Percentiles rank a stretch among this genome's conserved stretches.
Conservation (phyloP, 1,140 invertebrate species). For the Pectinophora gossypiella region DNA sequence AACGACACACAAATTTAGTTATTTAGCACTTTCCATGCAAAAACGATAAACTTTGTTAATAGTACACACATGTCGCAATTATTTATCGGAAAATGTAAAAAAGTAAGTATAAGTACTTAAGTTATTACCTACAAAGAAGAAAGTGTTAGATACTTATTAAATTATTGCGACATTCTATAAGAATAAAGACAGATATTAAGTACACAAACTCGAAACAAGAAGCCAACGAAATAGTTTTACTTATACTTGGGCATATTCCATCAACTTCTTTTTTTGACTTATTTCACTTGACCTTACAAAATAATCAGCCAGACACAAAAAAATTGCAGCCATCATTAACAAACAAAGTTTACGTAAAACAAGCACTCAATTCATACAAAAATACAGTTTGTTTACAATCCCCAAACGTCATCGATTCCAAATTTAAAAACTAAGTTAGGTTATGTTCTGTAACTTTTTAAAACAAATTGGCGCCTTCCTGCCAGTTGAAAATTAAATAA, state of each 20-base stretch:
- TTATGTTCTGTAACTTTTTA: neutral
- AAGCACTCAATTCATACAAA: neutral
- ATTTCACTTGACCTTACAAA: neutral
- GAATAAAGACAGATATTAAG: neutral
- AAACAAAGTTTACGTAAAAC: neutral
- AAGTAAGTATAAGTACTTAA: neutral
- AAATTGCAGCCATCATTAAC: neutral
- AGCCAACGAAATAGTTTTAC: neutral
- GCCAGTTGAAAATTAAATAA: conserved; percentile 9
- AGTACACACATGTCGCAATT: conserved; percentile 24
- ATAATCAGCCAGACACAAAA: neutral
- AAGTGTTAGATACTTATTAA: neutral
- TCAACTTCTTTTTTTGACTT: no score
- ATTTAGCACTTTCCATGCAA: conserved; percentile 37
- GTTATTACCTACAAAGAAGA: neutral
- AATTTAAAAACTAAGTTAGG: neutral
- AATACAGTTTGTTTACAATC: neutral
- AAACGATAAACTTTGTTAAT: conserved; percentile 27
- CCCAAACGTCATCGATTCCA: conserved; percentile 6
- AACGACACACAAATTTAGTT: conserved; percentile 13
- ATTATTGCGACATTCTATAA: neutral
- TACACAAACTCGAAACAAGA: neutral
- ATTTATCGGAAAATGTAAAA: conserved; percentile 10
- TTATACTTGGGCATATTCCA: no score
- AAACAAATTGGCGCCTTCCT: neutral